Conservation (phyloP, 2,113 vertebrate species). For the Mus musculus region GRCm39 chrX:94081001-94081500, state of each 20-base stretch:
- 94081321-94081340: not conserved
- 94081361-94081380: not conserved
- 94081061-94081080: not conserved
- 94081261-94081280: not conserved
- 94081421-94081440: constrained; percentile 3
- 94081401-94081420: not conserved
- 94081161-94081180: not conserved
- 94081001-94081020: not conserved
- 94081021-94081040: constrained; percentile 15
- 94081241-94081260: not conserved
- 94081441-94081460: not conserved
- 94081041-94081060: not conserved
- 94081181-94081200: not conserved
- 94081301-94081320: not conserved
- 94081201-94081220: not conserved
- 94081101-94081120: not conserved
- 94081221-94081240: not conserved
- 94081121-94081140: not conserved
- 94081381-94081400: not conserved
- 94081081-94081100: not conserved
- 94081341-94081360: not conserved
- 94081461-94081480: not conserved
- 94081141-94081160: not conserved
- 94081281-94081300: not conserved
- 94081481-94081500: too few species aligned